Percentiles rank a stretch among this genome's conserved stretches.
Conservation (phyloP, 2,113 vertebrate genomes). For the Cathartes aura region DNA sequence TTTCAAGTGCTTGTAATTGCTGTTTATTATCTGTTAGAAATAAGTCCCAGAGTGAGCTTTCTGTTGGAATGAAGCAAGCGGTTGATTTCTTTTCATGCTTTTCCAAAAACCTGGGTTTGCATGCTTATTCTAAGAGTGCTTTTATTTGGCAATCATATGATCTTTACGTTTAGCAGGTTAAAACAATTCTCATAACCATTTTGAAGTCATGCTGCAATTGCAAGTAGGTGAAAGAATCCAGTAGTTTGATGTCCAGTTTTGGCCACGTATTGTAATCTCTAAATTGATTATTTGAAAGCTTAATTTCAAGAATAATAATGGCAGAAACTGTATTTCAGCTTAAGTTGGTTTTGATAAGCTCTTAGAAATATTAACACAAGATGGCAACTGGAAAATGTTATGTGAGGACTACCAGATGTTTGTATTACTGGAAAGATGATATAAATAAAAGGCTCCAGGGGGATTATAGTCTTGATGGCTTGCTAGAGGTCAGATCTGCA, state of each 20-base stretch:
- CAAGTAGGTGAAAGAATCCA: neutral
- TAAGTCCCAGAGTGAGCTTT: neutral
- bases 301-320: neutral
- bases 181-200: neutral
- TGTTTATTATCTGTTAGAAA: neutral
- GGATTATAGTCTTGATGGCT: neutral
- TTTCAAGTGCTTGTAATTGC: neutral
- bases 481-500: neutral
- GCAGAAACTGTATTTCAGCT: neutral
- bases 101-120: neutral
- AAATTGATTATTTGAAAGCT: neutral
- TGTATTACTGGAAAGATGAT: neutral
- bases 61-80: neutral
- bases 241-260: neutral
- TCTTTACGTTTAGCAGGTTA: neutral
- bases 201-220: neutral
- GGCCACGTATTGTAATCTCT: accelerated
- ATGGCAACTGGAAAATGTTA: neutral
- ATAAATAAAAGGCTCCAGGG: neutral
- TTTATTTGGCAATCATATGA: neutral
- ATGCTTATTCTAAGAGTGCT: neutral
- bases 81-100: neutral
- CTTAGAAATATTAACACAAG: neutral
- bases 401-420: neutral
- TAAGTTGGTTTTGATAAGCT: neutral